Base-by-base conservation (phyloP, 2,797 vertebrate genomes). In the Craterocephalus amniculus region DNA sequence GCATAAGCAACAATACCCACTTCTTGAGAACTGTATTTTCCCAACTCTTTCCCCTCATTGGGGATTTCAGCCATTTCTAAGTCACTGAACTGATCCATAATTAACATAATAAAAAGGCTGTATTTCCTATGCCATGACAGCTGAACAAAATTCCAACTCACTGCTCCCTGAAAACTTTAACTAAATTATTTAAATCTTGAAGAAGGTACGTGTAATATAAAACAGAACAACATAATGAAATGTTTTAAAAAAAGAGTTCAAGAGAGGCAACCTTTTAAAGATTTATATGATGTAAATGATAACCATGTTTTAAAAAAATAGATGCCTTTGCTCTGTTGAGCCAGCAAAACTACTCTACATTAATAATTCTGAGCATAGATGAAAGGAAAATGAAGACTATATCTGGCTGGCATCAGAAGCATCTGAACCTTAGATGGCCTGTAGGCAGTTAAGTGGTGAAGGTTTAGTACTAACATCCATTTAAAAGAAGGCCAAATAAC, bases 11-110 rank as follows among this genome's bases (percentile, higher is more conserved):
- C 67, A 66, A 61, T 13, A 70, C 29, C 24, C 51, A 49, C 54
- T 54, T 66, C 34, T 48, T 73, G 12, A 80, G 78, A 63, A 81
- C 40, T 69, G 38, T 58, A 73, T 52, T 58, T 67, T 79, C 58
- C 27, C 31, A 56, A 49, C 34, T 24, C 40, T 29, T 67, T 65
- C 52, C 55, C 18, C 29, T 70, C 64, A 9, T 24, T 29, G 36
- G 55, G 26, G 79, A 72, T 72, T 78, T 24, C 36, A 64, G 62
- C 68, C 24, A 55, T 67, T 72, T 64, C 34, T 67, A 38, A 80
- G 80, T 80, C 52, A 68, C 78, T 77, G 48, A 67, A 74, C 74
- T 78, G 64, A 74, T 66, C 68, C 73, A 63, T 83, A 81, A 88
- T 85, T 83, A 82, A 79, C 67, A 72, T 52, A 65, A 35, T 60